Conservation (phyloP, 2,797 vertebrate genomes). For the Pseudochirops cupreus region DNA sequence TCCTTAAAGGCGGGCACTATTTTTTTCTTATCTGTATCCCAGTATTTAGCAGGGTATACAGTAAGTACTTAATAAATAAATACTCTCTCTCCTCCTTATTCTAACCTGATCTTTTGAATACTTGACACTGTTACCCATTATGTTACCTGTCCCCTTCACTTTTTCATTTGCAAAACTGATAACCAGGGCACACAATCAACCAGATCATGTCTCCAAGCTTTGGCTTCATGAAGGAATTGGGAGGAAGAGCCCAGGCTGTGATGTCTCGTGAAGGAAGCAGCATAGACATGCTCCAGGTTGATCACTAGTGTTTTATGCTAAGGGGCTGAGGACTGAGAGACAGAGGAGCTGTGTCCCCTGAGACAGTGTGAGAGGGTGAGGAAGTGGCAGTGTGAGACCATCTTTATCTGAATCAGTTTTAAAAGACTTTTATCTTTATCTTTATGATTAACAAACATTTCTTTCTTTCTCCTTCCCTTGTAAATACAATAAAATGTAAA, state of each 20-base stretch:
- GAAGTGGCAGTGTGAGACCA: too few species aligned
- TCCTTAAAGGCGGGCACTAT: conserved; percentile 6
- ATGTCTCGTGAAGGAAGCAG: background rate
- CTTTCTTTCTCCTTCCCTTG: too few species aligned
- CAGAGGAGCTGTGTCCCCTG: background rate
- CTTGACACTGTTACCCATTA: too few species aligned
- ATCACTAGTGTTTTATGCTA: background rate
- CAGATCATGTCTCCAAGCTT: background rate
- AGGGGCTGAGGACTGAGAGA: background rate
- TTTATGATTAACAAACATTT: too few species aligned
- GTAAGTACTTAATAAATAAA: background rate
- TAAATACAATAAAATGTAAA: too few species aligned
- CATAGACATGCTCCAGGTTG: background rate
- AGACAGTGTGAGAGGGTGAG: too few species aligned
- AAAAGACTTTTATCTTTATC: too few species aligned
- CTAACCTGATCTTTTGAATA: background rate
- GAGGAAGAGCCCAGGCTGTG: background rate
- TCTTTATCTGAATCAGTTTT: too few species aligned
- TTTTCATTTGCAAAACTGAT: background rate
- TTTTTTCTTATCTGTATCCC: background rate
- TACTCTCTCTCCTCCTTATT: background rate
- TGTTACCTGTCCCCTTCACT: background rate
- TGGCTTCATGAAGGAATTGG: background rate
- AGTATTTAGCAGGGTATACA: conserved; percentile 14
- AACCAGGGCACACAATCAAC: background rate